Base-by-base conservation (phyloP, 2,113 vertebrate genomes). In the Salvelinus namaycush region DNA sequence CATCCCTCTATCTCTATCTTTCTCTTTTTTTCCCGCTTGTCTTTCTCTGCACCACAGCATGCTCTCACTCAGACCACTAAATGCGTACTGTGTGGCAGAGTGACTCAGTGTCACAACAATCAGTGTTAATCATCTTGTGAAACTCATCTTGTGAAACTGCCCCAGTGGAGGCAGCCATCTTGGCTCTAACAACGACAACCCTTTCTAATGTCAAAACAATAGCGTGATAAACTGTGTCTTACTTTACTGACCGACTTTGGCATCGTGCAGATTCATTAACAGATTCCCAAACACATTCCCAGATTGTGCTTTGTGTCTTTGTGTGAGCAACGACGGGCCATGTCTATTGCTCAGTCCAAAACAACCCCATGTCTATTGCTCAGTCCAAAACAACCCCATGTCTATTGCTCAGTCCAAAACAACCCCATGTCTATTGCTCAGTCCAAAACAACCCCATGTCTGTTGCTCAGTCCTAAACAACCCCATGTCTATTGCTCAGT, bases 41-140 rank as follows among this genome's bases (percentile, higher is more conserved):
- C 31, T 48, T 18, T 44, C 31, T 49, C 68, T 22, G 5, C 9
- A 18, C 26, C 20, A 22, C 2, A 0, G 31, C 31, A 34, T 18
- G 14, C 1, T 34, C 67, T 68, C 68, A 8, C 67, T 18, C 67
- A 34, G 27, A 44, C 31, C 27, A 68, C 67, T 68, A 24, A 6
- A 26, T 27, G 69, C 27, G 24, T 71, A 12, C 24, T 27, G 12
- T 71, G 31, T 68, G n/a, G 29, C 18, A 4, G 44, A 70, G 44
- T 44, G 68, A 69, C 68, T 69, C 68, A 48, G 68, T 22, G 69
- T 70, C n/a, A 54, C n/a, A 9, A 12, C 14, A 34, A 34, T 68
- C 67, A 1, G 24, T 68, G n/a, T n/a, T 20, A 68, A 39, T 24
- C 67, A 31, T 68, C 18, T 34, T 34, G 31, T 34, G 31, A 34